Base-by-base conservation (phyloP, 2,888 invertebrate genomes). In the Pediacus dermestoides region DNA sequence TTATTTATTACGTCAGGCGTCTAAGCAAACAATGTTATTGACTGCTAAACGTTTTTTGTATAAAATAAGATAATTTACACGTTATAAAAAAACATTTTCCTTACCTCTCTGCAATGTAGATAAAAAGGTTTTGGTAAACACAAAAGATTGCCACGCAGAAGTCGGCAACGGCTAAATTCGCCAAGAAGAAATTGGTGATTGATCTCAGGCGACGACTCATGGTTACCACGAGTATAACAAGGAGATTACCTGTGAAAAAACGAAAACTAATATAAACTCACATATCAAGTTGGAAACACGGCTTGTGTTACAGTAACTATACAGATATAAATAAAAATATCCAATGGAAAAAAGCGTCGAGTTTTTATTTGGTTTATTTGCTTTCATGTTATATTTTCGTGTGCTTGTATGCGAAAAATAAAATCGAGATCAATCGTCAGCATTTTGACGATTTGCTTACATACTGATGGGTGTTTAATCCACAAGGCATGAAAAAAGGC, bases 71-170 rank as follows among this genome's bases (percentile, higher is more conserved):
- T 6, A 12, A 18, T 7, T n/a, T n/a, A n/a, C n/a, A n/a, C n/a
- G n/a, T n/a, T n/a, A 13, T 37, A 22, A 27, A 36, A n/a, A 8
- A 15, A 18, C 9, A 3, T 25, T 25, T 25, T 16, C 9, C 57
- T 53, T 37, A 61, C 59, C 76, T 80, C 61, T 82, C 82, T 32
- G 81, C 80, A 54, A 85, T 82, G 67, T 88, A 88, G 53, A 85
- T 86, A 28, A 85, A 82, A 54, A 93, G 74, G 63, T 89, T 92
- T 66, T 92, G 92, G 66, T 88, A 85, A 38, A 92, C 88, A 68
- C 92, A 93, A 70, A 93, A 92, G 35, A 91, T 77, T 4, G 89
- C 90, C n/a, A 92, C 92, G 60, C 90, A 88, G 52, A 93, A 79
- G 70, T 93, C 92, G 2, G 93, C 92, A 35, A 88, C 81, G 0